A percentile compares a stretch with the other conserved stretches of the same genome.
These are phyloP conservation scores for Mamestra configurata DNA, from an alignment of 1,140 invertebrate species.

Conservation along the genomic window DNA sequence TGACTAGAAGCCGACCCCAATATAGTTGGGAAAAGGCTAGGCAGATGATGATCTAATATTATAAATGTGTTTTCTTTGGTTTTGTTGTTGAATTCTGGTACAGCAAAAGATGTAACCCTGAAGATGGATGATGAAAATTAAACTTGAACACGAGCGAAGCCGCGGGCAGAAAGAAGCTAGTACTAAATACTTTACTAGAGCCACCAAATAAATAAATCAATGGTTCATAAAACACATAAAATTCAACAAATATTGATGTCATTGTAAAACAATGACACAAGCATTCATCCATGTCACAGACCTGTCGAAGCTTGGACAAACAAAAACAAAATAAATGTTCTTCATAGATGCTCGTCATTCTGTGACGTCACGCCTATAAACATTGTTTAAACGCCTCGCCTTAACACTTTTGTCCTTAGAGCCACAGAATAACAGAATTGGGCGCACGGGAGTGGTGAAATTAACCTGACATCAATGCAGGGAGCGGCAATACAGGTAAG, in stretches of 20 bases:
- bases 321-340: not conserved
- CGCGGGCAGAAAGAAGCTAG: too few relatives aligned
- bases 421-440: not conserved
- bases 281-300: not conserved
- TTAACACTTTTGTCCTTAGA: not conserved
- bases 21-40: too few relatives aligned
- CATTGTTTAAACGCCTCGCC: too few relatives aligned
- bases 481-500: not conserved
- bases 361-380: not conserved
- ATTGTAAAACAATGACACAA: conserved; percentile 1
- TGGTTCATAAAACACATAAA: not conserved
- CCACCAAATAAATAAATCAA: not conserved
- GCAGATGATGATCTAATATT: too few relatives aligned
- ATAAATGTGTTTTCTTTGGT: too few relatives aligned
- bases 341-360: not conserved
- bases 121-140: too few relatives aligned
- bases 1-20: too few relatives aligned
- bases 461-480: not conserved
- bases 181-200: too few relatives aligned
- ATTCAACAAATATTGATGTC: not conserved
- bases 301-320: not conserved
- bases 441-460: not conserved
- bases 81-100: too few relatives aligned
- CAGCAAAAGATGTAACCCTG: too few relatives aligned
- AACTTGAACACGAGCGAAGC: too few relatives aligned